Evolutionary conservation across 2,113 vertebrate species (phyloP).

Genomic region (Callocephalon fimbriatum): DNA sequence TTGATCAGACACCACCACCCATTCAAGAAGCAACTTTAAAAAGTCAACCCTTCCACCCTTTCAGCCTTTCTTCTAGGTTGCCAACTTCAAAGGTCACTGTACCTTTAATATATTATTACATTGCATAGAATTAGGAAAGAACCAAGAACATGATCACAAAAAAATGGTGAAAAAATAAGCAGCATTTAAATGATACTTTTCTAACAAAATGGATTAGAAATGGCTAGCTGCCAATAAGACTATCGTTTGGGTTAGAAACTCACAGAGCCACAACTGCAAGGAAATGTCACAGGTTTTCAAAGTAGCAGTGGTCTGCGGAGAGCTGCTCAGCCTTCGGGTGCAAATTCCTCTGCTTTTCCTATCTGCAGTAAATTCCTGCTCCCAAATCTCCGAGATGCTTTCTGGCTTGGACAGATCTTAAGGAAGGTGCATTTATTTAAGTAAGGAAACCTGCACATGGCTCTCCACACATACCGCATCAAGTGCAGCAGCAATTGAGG

Average conservation of each 20-base stretch:
- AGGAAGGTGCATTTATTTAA: neutral
- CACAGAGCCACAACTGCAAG: neutral
- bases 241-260: neutral
- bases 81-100: neutral
- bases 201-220: neutral
- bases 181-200: neutral
- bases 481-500: neutral
- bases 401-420: neutral
- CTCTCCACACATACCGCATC: neutral
- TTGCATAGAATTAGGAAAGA: neutral
- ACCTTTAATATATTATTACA: neutral
- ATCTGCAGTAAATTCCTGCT: neutral
- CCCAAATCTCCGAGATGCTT: neutral
- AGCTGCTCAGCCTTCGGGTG: neutral
- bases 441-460: neutral
- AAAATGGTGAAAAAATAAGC: neutral
- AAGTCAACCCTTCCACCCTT: neutral
- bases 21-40: neutral
- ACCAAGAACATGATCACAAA: neutral
- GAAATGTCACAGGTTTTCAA: neutral
- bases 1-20: neutral
- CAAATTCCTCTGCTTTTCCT: neutral
- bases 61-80: neutral
- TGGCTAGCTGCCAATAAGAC: neutral
- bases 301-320: rapidly evolving